phyloP scores from a whole-genome alignment of 2,113 vertebrate genomes.

The Isurus oxyrinchus region DNA sequence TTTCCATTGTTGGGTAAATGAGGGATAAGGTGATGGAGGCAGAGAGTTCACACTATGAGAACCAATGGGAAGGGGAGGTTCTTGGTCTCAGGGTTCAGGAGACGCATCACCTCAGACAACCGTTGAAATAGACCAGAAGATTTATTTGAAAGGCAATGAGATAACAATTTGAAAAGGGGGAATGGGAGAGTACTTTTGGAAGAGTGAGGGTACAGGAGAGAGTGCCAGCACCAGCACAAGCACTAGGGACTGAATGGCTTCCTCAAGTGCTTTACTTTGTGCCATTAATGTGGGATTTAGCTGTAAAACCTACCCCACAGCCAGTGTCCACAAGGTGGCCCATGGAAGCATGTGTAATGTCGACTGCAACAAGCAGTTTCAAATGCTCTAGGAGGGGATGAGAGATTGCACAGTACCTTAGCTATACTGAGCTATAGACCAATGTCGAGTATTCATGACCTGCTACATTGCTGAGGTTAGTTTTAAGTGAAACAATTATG shows the following conservation, averaged over 20 bases:
- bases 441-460: neutral
- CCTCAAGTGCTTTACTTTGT: neutral
- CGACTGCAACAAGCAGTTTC: neutral
- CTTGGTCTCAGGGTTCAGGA: neutral
- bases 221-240: neutral
- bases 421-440: neutral
- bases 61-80: neutral
- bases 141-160: neutral
- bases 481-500: neutral
- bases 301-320: neutral
- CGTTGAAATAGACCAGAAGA: neutral
- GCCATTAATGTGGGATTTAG: neutral
- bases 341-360: neutral
- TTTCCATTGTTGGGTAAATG: neutral
- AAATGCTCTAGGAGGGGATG: neutral
- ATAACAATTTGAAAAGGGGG: neutral
- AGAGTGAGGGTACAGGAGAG: neutral
- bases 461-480: neutral
- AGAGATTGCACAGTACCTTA: neutral
- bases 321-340: neutral
- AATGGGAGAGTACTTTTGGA: neutral
- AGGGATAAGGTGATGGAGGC: neutral
- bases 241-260: neutral
- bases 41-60: neutral
- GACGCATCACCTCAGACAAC: neutral